A percentile compares a stretch with the other conserved stretches of the same genome.
Conservation (phyloP, 2,888 invertebrate genomes). For the Oligia strigilis region DNA sequence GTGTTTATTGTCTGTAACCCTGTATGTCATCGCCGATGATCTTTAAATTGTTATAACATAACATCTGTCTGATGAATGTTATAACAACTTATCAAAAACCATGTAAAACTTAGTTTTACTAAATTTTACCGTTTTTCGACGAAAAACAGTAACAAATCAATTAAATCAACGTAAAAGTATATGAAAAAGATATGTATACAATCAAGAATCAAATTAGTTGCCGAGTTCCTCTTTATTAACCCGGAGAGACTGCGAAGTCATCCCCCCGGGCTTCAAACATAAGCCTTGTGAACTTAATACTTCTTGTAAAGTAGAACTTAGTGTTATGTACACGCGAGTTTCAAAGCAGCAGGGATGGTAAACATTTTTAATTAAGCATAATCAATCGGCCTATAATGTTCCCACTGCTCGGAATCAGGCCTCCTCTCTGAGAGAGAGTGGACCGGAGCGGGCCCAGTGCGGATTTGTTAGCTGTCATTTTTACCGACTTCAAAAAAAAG, state of each 20-base stretch:
- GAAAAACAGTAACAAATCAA: neutral
- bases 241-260: constrained; percentile 11
- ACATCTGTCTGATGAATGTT: neutral
- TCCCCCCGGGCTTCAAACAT: constrained; percentile 39
- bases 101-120: neutral
- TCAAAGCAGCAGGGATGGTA: neutral
- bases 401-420: neutral
- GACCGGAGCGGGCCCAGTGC: neutral
- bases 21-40: neutral
- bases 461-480: neutral
- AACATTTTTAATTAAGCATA: neutral
- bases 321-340: constrained; percentile 29
- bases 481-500: too few relatives aligned
- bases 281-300: constrained; percentile 49
- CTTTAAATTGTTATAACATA: neutral
- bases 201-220: constrained; percentile 28
- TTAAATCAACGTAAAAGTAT: neutral
- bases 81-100: neutral
- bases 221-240: constrained; percentile 40
- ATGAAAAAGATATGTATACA: neutral
- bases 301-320: constrained; percentile 48
- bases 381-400: neutral
- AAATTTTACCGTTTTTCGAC: neutral
- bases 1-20: neutral
- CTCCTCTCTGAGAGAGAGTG: neutral